Evolutionary conservation across 2,797 vertebrate species (phyloP).

Genomic region (Kryptopterus vitreolus): DNA sequence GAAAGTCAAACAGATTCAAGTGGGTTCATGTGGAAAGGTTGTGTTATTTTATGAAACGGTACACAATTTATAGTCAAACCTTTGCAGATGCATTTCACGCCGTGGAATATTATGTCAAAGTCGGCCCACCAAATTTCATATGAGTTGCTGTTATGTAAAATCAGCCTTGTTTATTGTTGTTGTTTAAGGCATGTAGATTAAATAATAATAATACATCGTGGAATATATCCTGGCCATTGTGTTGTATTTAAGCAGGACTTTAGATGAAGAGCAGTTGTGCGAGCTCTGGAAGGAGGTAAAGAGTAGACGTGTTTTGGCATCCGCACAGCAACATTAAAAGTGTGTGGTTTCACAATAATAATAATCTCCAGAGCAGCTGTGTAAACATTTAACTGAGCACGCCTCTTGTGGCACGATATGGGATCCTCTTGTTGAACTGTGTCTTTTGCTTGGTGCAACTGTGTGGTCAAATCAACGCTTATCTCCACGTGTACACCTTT

Average conservation of each 20-base stretch:
- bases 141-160: constrained; percentile 4
- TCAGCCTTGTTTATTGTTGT: neutral
- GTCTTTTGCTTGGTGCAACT: constrained; percentile 73
- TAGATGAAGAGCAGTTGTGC: constrained; percentile 44
- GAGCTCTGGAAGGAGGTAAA: constrained; percentile 54
- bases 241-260: constrained; percentile 69
- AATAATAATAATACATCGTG: neutral
- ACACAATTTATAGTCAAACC: constrained; percentile 60
- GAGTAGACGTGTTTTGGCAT: constrained; percentile 76
- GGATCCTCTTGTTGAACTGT: constrained; percentile 76
- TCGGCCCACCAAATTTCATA: constrained; percentile 10
- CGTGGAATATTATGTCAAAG: constrained; percentile 65
- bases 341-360: constrained; percentile 84
- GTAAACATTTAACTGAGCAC: constrained; percentile 83
- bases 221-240: constrained; percentile 29
- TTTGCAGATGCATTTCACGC: constrained; percentile 70
- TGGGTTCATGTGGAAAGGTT: constrained; percentile 62
- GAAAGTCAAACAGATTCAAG: constrained; percentile 80
- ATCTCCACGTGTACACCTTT: constrained; percentile 53
- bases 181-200: no score
- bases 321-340: constrained; percentile 81
- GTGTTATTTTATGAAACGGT: constrained; percentile 57
- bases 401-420: constrained; percentile 76
- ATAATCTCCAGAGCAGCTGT: constrained; percentile 83
- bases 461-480: constrained; percentile 59